These are phyloP conservation scores for Oreochromis mossambicus DNA, from an alignment of 2,797 vertebrate species.

Conservation along the genomic window DNA sequence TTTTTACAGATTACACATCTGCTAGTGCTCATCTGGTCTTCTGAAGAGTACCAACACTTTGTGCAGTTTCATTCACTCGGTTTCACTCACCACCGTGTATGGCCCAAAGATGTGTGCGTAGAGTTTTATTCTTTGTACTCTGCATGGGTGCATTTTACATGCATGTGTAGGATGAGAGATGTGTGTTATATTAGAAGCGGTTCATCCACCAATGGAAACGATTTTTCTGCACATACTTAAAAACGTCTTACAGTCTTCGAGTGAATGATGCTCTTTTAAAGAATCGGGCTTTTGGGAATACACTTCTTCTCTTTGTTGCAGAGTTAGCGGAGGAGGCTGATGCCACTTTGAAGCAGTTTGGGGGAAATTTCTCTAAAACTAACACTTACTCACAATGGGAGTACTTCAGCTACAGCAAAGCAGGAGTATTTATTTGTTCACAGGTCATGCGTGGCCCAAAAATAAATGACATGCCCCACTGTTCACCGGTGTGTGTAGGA, in stretches of 20 bases:
- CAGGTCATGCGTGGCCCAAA: not conserved
- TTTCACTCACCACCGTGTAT: constrained; percentile 39
- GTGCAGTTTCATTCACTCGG: constrained; percentile 49
- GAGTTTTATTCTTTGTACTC: constrained; percentile 35
- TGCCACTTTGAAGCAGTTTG: not conserved
- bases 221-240: constrained; percentile 4
- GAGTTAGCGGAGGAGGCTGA: not conserved
- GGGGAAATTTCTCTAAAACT: not conserved
- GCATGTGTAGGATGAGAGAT: constrained; percentile 16
- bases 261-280: not conserved
- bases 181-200: constrained; percentile 10
- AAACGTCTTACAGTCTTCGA: not conserved
- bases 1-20: constrained; percentile 65
- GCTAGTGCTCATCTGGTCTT: constrained; percentile 67
- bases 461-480: not conserved
- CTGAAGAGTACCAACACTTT: constrained; percentile 54
- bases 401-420: not conserved
- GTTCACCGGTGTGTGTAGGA: not conserved
- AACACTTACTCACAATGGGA: not conserved
- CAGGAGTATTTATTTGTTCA: not conserved
- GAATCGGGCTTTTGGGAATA: not conserved
- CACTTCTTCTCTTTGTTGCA: not conserved
- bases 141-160: constrained; percentile 31
- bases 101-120: constrained; percentile 39
- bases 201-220: not conserved